A percentile compares a stretch with the other conserved stretches of the same genome.
phyloP scores from a whole-genome alignment of 2,888 invertebrate genomes.

The Epirrhoe alternata region DNA sequence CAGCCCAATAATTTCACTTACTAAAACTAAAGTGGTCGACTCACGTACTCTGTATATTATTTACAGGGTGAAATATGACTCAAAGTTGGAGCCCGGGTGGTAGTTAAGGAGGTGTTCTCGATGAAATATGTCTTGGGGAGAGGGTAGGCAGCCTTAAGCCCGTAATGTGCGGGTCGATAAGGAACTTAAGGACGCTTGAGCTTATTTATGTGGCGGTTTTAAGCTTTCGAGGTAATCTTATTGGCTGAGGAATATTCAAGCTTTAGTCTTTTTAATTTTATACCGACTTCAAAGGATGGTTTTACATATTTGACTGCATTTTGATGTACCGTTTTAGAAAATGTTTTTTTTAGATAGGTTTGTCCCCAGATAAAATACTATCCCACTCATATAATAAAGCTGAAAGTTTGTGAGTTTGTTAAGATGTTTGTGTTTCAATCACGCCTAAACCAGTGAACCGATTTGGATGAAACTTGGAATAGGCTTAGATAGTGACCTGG shows the following conservation, averaged over 20 bases:
- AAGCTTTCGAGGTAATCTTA: constrained; percentile 33
- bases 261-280: background rate
- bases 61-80: constrained; percentile 76
- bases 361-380: too few relatives aligned
- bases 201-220: constrained; percentile 35
- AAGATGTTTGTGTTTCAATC: too few relatives aligned
- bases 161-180: constrained; percentile 65
- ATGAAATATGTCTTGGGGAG: constrained; percentile 84
- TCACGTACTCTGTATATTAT: constrained; percentile 76
- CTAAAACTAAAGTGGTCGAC: constrained; percentile 35
- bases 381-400: too few relatives aligned
- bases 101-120: constrained; percentile 77
- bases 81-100: constrained; percentile 70
- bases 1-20: constrained; percentile 25
- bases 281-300: too few relatives aligned
- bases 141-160: constrained; percentile 74
- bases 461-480: too few relatives aligned
- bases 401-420: too few relatives aligned
- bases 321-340: background rate
- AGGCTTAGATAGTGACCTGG: too few relatives aligned
- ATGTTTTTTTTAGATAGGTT: too few relatives aligned
- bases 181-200: constrained; percentile 65
- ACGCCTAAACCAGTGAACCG: too few relatives aligned
- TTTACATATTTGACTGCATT: too few relatives aligned
- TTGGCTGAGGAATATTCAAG: background rate